A percentile compares a stretch with the other conserved stretches of the same genome.
Evolutionary conservation across 92 coral and sea anemone species (phyloP).

Genomic region (Scolanthus callimorphus): DNA sequence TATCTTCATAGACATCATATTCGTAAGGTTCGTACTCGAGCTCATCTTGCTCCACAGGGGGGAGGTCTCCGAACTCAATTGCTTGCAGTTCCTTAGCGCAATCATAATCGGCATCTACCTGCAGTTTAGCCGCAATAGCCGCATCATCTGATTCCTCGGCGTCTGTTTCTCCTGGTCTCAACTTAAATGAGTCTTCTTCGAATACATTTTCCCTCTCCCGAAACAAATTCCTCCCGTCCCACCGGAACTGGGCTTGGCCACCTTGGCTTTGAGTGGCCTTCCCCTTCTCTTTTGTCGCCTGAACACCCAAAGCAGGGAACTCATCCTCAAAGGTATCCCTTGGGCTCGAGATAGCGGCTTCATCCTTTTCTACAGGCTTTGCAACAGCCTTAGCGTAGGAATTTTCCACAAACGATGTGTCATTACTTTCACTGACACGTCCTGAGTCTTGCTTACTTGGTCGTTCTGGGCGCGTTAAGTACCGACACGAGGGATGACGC

Average conservation of each 20-base stretch:
- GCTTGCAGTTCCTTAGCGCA: conserved; percentile 16
- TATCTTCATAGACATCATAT: not conserved
- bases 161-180: not conserved
- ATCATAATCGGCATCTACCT: conserved; percentile 4
- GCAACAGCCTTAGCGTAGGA: not conserved
- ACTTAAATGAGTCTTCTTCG: not conserved
- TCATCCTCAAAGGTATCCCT: not conserved
- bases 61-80: conserved; percentile 5
- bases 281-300: no score
- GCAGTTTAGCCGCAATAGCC: not conserved
- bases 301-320: not conserved
- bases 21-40: not conserved
- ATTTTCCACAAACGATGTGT: not conserved
- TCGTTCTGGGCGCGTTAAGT: not conserved
- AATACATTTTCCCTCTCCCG: no score
- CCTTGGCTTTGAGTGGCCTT: no score
- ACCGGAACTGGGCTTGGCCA: no score
- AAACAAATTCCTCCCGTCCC: no score
- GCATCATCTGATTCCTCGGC: not conserved
- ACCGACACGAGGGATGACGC: conserved; percentile 59
- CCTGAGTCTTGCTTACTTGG: not conserved
- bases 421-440: not conserved
- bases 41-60: not conserved
- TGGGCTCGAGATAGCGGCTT: not conserved
- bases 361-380: not conserved